phyloP scores from a whole-genome alignment of 2,113 vertebrate genomes.

The Lontra canadensis region DNA sequence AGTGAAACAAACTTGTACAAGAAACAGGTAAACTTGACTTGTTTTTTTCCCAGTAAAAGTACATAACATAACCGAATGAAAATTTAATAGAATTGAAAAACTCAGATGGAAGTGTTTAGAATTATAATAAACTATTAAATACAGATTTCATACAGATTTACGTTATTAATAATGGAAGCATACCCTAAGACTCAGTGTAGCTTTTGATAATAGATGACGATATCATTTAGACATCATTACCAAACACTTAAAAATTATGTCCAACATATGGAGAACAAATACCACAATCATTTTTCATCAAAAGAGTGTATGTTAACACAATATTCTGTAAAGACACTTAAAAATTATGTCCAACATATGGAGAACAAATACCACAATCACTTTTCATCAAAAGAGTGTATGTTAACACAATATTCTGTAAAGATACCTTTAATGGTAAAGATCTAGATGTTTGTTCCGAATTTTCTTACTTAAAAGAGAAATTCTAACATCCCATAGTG shows the following conservation, averaged over 20 bases:
- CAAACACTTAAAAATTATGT: neutral
- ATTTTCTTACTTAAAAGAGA: neutral
- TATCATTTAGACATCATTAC: neutral
- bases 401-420: neutral
- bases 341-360: neutral
- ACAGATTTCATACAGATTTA: neutral
- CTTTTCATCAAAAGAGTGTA: neutral
- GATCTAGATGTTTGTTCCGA: neutral
- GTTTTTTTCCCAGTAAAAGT: neutral
- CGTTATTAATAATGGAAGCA: neutral
- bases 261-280: neutral
- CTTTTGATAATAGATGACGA: neutral
- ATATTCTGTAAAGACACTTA: neutral
- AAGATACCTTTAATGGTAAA: neutral
- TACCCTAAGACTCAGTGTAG: neutral
- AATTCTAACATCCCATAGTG: neutral
- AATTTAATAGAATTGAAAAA: neutral
- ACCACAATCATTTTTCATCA: neutral
- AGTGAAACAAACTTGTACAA: neutral
- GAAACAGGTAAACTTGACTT: neutral
- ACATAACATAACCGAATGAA: neutral
- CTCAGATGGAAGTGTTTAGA: neutral
- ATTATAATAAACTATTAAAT: neutral
- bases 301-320: neutral
- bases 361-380: neutral